Evolutionary conservation across 2,113 vertebrate species (phyloP), one percentile per base, ranked within the genome.

Genomic region (Patagioenas fasciata): DNA sequence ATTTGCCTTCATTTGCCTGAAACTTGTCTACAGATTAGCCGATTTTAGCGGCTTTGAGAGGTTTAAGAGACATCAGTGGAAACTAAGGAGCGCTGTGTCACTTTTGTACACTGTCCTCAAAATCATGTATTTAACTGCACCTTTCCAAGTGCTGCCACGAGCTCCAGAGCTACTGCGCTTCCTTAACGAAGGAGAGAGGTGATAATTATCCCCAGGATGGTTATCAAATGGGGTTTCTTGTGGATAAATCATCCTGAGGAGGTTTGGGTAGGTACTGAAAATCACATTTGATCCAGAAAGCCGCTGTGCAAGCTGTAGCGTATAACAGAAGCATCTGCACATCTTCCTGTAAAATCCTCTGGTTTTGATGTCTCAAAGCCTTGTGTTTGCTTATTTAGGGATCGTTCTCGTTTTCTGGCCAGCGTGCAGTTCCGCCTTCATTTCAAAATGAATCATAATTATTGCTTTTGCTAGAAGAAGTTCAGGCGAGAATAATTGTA

Each of bases 381-480:
- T 69, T 47, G 16, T 26, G 3, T 58, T 80, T 66, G 44, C 80
- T 42, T 14, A 17, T 15, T 36, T 6, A 8, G 81, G 61, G 53
- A 10, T 47, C 13, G 0, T 23, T 47, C 26, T 0, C 0, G 2
- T 34, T 40, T 65, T 61, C 13, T 62, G 62, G 15, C 83, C 51
- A 2, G 6, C 3, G 0, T 11, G 40, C 25, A 8, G 53, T 19
- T 94, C 29, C n/a, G 25, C 38, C 42, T 73, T 61, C 2, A 2
- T 24, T 64, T 56, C n/a, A 29, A 34, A 38, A 26, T 25, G 48
- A 44, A 28, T 13, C 19, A 0, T 26, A 29, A 38, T 32, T 10
- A 16, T 79, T 51, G 57, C 57, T 78, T 70, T 47, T 13, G 44
- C 29, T 72, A 7, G 66, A 28, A 31, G 8, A 34, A 66, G 47